These are phyloP conservation scores for Salvelinus alpinus DNA, from an alignment of 2,113 vertebrate genomes.

Conservation along the genomic window DNA sequence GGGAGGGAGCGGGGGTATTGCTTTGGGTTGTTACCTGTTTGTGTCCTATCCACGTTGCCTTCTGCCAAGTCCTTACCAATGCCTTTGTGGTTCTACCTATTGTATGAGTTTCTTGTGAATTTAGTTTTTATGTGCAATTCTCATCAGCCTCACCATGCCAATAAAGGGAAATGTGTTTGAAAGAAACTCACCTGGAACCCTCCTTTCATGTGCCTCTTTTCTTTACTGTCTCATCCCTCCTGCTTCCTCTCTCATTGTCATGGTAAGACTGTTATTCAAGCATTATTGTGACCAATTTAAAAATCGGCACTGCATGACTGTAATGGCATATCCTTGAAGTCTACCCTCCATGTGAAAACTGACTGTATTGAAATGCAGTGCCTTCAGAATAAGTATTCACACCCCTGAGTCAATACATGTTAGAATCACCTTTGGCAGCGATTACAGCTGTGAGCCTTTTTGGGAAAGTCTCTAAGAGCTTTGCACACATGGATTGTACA, in stretches of 20 bases:
- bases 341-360: neutral
- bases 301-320: neutral
- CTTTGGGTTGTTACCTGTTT: constrained; percentile 76
- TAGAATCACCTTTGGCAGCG: too few species aligned
- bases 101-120: constrained; percentile 94
- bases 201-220: neutral
- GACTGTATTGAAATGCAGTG: neutral
- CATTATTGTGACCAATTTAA: neutral
- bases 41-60: constrained; percentile 86
- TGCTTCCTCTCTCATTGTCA: neutral
- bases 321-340: neutral
- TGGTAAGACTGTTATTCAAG: neutral
- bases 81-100: constrained; percentile 95
- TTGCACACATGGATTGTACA: too few species aligned
- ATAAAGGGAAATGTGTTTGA: constrained; percentile 99
- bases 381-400: too few species aligned
- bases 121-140: constrained; percentile 94
- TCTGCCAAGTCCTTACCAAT: constrained; percentile 92
- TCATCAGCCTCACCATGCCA: constrained; percentile 97
- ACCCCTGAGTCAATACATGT: too few species aligned
- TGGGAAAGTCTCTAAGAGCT: too few species aligned
- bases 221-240: neutral
- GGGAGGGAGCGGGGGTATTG: constrained; percentile 65
- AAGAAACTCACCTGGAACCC: constrained; percentile 53
- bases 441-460: too few species aligned